These are phyloP conservation scores for Drosophila melanica DNA, from an alignment of 1,140 invertebrate genomes.

Conservation along the genomic window DNA sequence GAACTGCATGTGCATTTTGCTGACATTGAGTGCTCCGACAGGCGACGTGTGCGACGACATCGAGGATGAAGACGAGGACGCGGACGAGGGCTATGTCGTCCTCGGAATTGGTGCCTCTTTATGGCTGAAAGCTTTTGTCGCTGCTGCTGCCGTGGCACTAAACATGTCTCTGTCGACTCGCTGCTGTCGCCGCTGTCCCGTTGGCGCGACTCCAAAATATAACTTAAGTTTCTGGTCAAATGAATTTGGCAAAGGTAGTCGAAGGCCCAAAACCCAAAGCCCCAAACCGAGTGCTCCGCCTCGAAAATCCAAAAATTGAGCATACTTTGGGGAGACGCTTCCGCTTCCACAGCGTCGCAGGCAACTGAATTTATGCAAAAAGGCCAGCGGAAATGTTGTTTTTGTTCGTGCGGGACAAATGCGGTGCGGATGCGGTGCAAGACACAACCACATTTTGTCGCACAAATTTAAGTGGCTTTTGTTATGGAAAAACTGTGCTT, in stretches of 20 bases:
- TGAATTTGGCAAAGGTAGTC: conserved; percentile 83
- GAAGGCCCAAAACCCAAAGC: conserved; percentile 43
- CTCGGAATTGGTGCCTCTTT: conserved; percentile 62
- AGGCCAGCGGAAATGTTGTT: conserved; percentile 61
- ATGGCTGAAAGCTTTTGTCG: conserved; percentile 84
- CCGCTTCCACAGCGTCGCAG: conserved; percentile 13
- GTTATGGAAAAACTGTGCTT: conserved; percentile 28
- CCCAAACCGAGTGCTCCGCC: not conserved
- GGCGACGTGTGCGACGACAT: conserved; percentile 61
- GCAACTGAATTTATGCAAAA: conserved; percentile 75
- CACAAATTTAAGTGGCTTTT: conserved; percentile 69
- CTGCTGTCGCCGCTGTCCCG: conserved; percentile 16
- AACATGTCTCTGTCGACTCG: conserved; percentile 66
- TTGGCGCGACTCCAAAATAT: conserved; percentile 79
- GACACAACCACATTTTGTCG: conserved; percentile 61
- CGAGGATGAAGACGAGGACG: not conserved
- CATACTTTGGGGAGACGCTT: conserved; percentile 54
- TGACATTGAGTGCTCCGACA: conserved; percentile 83
- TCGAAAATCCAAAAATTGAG: conserved; percentile 29
- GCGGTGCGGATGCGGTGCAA: not conserved
- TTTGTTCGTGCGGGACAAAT: conserved; percentile 19
- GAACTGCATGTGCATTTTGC: conserved; percentile 63
- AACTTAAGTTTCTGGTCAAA: conserved; percentile 84
- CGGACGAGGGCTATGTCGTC: conserved; percentile 23
- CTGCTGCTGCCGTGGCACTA: conserved; percentile 66